These are phyloP conservation scores for Thereva unica DNA, from an alignment of 2,888 invertebrate genomes.

Conservation along the genomic window DNA sequence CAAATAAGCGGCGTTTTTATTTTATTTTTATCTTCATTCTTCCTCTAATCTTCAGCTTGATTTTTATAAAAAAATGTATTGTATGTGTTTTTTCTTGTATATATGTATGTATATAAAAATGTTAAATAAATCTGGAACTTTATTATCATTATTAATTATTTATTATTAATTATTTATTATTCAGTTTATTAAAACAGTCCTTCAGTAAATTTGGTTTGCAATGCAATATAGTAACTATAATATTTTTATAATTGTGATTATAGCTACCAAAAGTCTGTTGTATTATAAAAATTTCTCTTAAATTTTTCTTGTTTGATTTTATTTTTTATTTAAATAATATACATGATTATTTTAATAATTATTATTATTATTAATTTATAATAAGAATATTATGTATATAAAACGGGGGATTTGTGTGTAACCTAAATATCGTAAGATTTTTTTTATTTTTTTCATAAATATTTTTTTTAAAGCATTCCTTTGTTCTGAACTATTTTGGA, in stretches of 20 bases:
- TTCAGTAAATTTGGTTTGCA: conserved; percentile 40
- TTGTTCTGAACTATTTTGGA: conserved; percentile 35
- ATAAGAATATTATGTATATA: neutral
- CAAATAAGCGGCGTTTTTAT: no score
- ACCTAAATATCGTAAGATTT: conserved; percentile 30
- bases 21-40: no score
- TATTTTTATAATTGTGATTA: neutral
- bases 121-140: neutral
- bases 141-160: neutral
- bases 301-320: conserved; percentile 1
- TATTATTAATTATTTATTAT: neutral
- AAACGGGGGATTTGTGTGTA: conserved; percentile 23
- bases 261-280: conserved; percentile 6
- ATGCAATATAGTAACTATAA: conserved; percentile 22
- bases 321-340: neutral
- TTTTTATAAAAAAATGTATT: no score
- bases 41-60: no score
- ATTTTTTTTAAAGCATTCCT: conserved; percentile 34
- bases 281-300: conserved; percentile 21
- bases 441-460: conserved; percentile 8
- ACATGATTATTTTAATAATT: neutral
- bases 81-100: no score
- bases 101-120: no score
- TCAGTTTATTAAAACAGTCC: conserved; percentile 35
- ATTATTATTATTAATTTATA: neutral